Evolutionary conservation across 2,888 invertebrate species (phyloP), one percentile per base, ranked within the genome.

Genomic region (Vesta saturnalis): DNA sequence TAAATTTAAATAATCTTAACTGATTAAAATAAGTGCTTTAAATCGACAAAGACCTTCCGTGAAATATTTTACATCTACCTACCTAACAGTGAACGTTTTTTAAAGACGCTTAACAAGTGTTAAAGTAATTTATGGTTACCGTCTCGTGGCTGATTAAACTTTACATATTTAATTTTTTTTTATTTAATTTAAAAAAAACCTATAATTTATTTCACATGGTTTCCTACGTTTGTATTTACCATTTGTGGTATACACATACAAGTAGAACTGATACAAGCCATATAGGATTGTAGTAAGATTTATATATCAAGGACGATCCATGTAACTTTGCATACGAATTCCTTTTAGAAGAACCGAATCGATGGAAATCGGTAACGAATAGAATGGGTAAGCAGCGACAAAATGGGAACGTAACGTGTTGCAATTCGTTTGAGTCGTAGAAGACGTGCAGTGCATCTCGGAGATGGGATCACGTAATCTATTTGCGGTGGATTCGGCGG

Each of bases 401-500:
- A 72, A 72, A 70, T 70, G 67, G 67, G 65, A 72, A 72, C 73
- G 78, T 80, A 80, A 80, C 78, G 80, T 79, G 81, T 80, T 79
- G 79, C 79, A 80, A 80, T 81, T 81, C 76, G 77, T 80, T 77
- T 77, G 76, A 76, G 74, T 77, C 77, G 77, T 75, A 65, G 64
- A 74, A 75, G 77, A 81, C 81, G 80, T 80, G 81, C 77, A 72
- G 74, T 76, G 81, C 80, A 81, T 73, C 74, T 64, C 68, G 64
- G 73, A 79, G 81, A 81, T 81, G 81, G 79, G 80, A 82, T 82
- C 83, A 83, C 83, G 83, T 83, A 83, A 83, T 83, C 83, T 83
- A 83, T 83, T 83, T 83, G 82, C 78, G 80, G 81, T 77, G 77
- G 80, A 78, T 79, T 73, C 76, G 78, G 75, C 74, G 76, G 78